Conservation (phyloP, 92 coral and sea anemone genomes). For the Palythoa grandis region DNA sequence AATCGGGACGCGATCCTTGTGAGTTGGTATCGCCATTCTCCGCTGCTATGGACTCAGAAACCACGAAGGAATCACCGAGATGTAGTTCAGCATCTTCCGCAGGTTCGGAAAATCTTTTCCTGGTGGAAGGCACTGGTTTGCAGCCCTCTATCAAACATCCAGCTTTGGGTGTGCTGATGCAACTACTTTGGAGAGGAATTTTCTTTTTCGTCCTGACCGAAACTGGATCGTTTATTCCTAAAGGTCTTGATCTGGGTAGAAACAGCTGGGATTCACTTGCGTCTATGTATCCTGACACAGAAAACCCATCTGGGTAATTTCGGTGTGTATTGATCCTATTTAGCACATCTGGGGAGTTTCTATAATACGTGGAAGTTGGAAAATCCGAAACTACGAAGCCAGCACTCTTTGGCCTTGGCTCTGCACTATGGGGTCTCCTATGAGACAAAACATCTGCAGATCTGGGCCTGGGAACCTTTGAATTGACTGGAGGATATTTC, state of each 20-base stretch:
- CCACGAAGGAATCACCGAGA: not conserved
- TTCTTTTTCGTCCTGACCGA: slow-evolving; percentile 24
- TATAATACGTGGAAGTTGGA: slow-evolving; percentile 4
- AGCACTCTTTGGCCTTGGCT: slow-evolving; percentile 24
- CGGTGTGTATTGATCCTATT: slow-evolving; percentile 10
- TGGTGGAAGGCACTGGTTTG: not conserved
- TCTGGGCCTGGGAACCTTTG: not conserved
- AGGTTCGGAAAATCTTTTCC: not conserved
- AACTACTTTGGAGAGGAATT: too few species aligned
- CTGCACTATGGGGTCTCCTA: slow-evolving; percentile 1
- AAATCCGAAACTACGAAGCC: not conserved
- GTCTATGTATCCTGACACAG: slow-evolving; percentile 15
- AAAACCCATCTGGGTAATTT: not conserved
- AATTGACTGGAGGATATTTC: not conserved
- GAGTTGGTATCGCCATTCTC: not conserved
- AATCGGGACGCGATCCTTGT: slow-evolving; percentile 2
- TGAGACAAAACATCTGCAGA: not conserved
- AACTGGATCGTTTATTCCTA: slow-evolving; percentile 37
- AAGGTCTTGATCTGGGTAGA: slow-evolving; percentile 38
- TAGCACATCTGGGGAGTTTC: slow-evolving; percentile 31
- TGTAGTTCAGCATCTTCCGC: not conserved
- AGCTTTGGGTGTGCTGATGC: not conserved
- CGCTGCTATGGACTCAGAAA: not conserved
- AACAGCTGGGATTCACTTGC: slow-evolving; percentile 28
- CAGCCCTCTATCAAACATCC: not conserved